These are phyloP conservation scores for Charina bottae DNA, from an alignment of 2,113 vertebrate species.

Conservation along the genomic window DNA sequence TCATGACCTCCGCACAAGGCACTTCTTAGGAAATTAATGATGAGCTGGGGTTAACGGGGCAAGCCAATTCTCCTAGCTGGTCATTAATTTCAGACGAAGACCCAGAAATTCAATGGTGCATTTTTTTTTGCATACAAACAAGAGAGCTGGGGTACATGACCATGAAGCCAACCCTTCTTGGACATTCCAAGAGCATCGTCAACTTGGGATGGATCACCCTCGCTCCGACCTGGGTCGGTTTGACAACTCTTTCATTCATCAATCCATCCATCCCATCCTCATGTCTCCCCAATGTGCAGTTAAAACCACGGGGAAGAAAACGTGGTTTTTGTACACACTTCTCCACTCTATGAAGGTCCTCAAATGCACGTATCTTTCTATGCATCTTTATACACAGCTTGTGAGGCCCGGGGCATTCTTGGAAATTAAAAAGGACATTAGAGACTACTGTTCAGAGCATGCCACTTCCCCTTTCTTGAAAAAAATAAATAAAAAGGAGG, in stretches of 20 bases:
- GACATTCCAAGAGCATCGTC: neutral
- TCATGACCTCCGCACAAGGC: neutral
- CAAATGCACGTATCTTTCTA: neutral
- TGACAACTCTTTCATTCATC: neutral
- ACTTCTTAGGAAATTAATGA: neutral
- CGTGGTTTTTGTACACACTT: neutral
- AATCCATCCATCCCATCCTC: too few relatives aligned
- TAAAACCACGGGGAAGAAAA: neutral
- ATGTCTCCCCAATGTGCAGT: too few relatives aligned
- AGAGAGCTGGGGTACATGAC: neutral
- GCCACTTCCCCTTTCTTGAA: too few relatives aligned
- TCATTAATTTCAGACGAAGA: slow-evolving; percentile 20
- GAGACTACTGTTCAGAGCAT: too few relatives aligned
- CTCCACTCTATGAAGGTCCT: neutral
- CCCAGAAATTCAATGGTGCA: neutral
- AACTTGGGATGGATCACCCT: neutral
- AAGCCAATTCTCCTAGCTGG: slow-evolving; percentile 5
- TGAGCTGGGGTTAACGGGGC: neutral
- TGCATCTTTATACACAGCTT: neutral
- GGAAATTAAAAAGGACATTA: too few relatives aligned
- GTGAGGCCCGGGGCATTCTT: neutral
- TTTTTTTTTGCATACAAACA: slow-evolving; percentile 3
- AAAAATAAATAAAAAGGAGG: too few relatives aligned
- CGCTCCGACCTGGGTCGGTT: neutral
- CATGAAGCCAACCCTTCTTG: too few relatives aligned